phyloP scores from a whole-genome alignment of 2,113 vertebrate genomes.

The Bubalus kerabau region DNA sequence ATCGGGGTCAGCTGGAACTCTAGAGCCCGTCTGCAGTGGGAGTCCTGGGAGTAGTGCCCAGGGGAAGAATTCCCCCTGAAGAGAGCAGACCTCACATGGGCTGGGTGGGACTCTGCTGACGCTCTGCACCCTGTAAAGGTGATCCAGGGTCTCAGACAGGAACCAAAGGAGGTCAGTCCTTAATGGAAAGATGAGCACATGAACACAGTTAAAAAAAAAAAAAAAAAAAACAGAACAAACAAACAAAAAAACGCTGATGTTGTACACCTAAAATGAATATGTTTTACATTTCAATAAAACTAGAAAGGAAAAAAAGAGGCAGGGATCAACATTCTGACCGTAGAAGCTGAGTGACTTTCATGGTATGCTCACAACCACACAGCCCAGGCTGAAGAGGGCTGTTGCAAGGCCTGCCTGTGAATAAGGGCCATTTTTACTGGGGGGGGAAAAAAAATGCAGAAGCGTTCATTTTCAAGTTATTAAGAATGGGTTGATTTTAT shows the following conservation, averaged over 20 bases:
- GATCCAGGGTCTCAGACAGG: neutral
- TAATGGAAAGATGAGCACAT: neutral
- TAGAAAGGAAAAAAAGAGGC: neutral
- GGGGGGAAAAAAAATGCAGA: neutral
- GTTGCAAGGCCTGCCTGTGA: neutral
- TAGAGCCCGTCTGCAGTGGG: too few species aligned
- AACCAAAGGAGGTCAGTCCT: neutral
- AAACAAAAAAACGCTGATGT: fast-evolving
- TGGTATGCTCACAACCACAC: too few species aligned
- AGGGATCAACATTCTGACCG: fast-evolving
- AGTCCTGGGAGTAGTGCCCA: neutral
- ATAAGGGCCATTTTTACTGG: neutral
- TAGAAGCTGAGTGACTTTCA: neutral
- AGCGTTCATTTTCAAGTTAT: neutral
- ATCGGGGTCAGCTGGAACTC: neutral
- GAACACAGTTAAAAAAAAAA: neutral
- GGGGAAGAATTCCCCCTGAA: neutral
- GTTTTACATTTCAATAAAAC: neutral
- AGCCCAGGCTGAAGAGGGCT: neutral
- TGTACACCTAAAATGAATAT: neutral
- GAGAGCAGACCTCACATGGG: neutral
- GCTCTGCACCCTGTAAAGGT: neutral
- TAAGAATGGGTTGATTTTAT: neutral
- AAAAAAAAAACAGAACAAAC: too few species aligned
- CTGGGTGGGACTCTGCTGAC: neutral